Evolutionary conservation across 1,140 invertebrate species (phyloP).

Genomic region (Nebria ingens): DNA sequence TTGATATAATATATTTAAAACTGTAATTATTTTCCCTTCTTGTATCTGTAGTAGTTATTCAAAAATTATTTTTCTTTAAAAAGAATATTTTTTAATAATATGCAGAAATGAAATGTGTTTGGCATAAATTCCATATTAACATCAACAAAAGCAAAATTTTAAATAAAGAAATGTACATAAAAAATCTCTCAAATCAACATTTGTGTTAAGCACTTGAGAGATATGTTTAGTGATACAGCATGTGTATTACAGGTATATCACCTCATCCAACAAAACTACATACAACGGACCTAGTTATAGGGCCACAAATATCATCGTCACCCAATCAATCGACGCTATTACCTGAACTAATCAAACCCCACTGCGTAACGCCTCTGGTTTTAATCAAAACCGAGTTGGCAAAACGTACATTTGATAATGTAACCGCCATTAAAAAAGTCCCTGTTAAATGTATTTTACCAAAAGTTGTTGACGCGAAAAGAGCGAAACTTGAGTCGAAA

Average conservation of each 20-base stretch:
- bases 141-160: background rate
- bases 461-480: background rate
- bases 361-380: background rate
- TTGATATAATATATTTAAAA: too few species aligned
- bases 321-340: constrained; percentile 2
- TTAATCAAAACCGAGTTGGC: background rate
- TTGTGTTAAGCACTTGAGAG: background rate
- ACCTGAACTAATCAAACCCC: background rate
- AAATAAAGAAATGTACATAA: background rate
- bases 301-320: background rate
- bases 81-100: background rate
- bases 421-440: background rate
- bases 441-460: background rate
- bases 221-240: background rate
- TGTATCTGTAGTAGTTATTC: too few species aligned
- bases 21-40: too few species aligned
- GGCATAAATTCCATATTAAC: constrained; percentile 8
- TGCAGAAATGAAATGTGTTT: constrained; percentile 9
- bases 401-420: background rate
- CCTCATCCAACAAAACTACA: constrained; percentile 3
- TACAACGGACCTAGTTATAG: background rate
- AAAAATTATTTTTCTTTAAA: background rate
- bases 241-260: constrained; percentile 2
- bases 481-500: background rate
- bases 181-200: background rate